A percentile compares a stretch with the other conserved stretches of the same genome.
These are phyloP conservation scores for Vipera latastei DNA, from an alignment of 2,797 vertebrate genomes.

Conservation along the genomic window DNA sequence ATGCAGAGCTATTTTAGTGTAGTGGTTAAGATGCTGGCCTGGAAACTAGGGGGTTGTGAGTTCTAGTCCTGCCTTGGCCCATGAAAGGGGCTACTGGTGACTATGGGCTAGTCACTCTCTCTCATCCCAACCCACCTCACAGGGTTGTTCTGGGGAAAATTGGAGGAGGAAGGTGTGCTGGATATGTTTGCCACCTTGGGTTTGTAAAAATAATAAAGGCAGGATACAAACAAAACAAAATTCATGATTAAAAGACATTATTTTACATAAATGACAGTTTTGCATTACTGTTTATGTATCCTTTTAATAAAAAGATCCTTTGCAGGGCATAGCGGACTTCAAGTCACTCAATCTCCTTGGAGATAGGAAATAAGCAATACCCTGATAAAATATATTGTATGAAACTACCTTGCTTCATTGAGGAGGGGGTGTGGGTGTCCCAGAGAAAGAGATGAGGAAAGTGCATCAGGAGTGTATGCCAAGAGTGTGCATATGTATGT, in stretches of 20 bases:
- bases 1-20: background rate
- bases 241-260: background rate
- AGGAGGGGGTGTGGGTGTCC: background rate
- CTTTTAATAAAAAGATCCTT: slow-evolving; percentile 44
- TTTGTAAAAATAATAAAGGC: background rate
- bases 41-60: background rate
- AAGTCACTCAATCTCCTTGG: background rate
- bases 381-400: slow-evolving; percentile 46
- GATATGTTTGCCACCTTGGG: background rate
- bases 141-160: background rate
- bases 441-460: background rate
- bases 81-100: background rate
- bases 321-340: slow-evolving; percentile 19
- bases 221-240: background rate
- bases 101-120: background rate
- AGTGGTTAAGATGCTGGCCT: background rate
- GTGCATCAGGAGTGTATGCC: background rate
- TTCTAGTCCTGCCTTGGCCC: background rate
- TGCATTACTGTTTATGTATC: background rate
- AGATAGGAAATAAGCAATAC: slow-evolving; percentile 18
- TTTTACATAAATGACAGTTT: background rate
- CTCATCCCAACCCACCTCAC: background rate
- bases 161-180: background rate
- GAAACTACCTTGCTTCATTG: slow-evolving; percentile 17
- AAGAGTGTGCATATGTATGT: background rate